Conservation (phyloP, 2,888 invertebrate genomes). For the Lithodes maja region DNA sequence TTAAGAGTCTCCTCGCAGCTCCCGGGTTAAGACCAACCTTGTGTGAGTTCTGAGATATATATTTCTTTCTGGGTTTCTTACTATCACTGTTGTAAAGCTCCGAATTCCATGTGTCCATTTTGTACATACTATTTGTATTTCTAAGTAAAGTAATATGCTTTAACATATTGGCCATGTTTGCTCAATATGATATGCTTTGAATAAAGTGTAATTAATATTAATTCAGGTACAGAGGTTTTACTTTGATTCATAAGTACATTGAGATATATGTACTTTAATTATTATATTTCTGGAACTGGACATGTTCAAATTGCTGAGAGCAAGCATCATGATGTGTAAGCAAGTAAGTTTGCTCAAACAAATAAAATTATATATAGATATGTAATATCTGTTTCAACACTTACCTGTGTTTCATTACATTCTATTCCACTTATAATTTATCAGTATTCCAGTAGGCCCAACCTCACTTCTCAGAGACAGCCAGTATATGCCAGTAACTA, state of each 20-base stretch:
- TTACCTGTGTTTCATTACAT: slow-evolving; percentile 3
- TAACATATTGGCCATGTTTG: not conserved
- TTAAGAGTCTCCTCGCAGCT: too few relatives aligned
- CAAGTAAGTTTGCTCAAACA: not conserved
- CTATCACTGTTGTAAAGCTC: slow-evolving; percentile 3
- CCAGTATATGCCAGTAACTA: too few relatives aligned
- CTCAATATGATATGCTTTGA: not conserved
- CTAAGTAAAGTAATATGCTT: not conserved
- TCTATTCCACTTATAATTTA: too few relatives aligned
- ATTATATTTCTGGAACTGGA: not conserved
- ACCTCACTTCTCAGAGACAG: too few relatives aligned
- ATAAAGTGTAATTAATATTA: not conserved
- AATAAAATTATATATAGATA: not conserved
- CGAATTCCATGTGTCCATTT: not conserved
- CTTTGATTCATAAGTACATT: not conserved
- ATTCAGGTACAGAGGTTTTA: too few relatives aligned
- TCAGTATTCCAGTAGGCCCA: too few relatives aligned
- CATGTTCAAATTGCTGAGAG: not conserved
- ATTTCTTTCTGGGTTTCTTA: not conserved
- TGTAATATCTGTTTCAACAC: not conserved
- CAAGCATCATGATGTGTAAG: slow-evolving; percentile 7
- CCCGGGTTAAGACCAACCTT: not conserved
- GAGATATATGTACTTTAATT: not conserved
- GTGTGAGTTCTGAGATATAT: not conserved
- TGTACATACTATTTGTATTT: not conserved